These are phyloP conservation scores for Hafferia zeledoni DNA, from an alignment of 2,797 vertebrate species.

Conservation along the genomic window DNA sequence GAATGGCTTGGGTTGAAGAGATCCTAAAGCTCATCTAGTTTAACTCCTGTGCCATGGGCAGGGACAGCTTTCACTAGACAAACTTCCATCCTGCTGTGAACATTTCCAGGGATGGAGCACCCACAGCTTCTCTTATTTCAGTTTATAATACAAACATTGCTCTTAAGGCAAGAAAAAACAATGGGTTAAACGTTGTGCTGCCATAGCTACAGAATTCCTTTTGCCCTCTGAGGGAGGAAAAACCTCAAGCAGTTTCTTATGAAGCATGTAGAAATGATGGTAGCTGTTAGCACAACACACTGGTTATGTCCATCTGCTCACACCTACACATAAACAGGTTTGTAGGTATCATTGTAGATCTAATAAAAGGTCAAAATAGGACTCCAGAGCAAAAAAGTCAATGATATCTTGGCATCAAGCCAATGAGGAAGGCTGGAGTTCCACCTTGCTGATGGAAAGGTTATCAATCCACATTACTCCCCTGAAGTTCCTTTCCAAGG, in stretches of 20 bases:
- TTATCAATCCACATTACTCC: neutral
- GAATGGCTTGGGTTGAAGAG: neutral
- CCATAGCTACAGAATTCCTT: neutral
- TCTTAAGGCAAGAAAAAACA: neutral
- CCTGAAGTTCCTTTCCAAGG: neutral
- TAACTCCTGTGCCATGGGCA: accelerated
- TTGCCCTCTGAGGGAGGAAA: neutral
- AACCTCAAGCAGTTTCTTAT: neutral
- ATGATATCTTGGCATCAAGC: neutral
- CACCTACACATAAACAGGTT: neutral
- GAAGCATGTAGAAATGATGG: neutral
- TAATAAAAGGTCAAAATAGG: neutral
- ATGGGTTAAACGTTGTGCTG: neutral
- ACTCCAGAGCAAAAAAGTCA: neutral
- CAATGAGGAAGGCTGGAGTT: neutral
- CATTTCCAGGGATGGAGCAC: neutral
- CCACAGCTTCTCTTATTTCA: neutral
- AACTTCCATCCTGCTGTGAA: neutral
- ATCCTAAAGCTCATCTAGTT: neutral
- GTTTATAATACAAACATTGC: neutral
- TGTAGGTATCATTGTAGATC: neutral
- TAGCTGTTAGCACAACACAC: neutral
- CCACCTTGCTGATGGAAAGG: neutral
- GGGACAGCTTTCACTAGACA: neutral
- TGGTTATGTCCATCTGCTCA: neutral